Percentiles rank a stretch among this genome's conserved stretches.
These are phyloP conservation scores for Tachysurus fulvidraco DNA, from an alignment of 2,113 vertebrate species.

Conservation along the genomic window DNA sequence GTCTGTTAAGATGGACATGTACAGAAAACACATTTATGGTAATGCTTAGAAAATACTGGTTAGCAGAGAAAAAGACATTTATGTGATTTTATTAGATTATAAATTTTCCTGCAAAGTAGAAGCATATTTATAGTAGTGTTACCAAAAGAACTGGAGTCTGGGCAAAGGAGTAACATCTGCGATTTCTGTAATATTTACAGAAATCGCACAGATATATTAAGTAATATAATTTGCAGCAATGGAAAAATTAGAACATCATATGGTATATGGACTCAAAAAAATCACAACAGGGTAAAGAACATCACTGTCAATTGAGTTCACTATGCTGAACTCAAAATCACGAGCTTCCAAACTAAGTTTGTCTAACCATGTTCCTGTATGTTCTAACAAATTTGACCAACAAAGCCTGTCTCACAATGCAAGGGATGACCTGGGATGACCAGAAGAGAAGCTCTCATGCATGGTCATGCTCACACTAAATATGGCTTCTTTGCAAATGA, in stretches of 20 bases:
- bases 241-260: background rate
- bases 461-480: background rate
- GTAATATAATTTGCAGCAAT: background rate
- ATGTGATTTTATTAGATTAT: background rate
- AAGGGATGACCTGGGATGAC: background rate
- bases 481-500: background rate
- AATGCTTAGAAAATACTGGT: constrained; percentile 34
- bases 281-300: background rate
- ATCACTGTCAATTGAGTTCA: background rate
- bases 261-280: background rate
- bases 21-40: constrained; percentile 23
- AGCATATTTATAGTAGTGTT: background rate
- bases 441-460: background rate
- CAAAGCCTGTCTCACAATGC: background rate
- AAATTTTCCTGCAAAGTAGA: background rate
- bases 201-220: no score
- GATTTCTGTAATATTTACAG: background rate
- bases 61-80: constrained; percentile 20
- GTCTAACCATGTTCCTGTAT: background rate
- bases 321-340: background rate
- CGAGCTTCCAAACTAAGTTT: background rate
- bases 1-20: constrained; percentile 21
- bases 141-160: background rate
- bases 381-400: background rate
- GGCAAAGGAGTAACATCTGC: background rate